Conservation (phyloP, 2,797 vertebrate species). For the Stomatorhinus walkeri region DNA sequence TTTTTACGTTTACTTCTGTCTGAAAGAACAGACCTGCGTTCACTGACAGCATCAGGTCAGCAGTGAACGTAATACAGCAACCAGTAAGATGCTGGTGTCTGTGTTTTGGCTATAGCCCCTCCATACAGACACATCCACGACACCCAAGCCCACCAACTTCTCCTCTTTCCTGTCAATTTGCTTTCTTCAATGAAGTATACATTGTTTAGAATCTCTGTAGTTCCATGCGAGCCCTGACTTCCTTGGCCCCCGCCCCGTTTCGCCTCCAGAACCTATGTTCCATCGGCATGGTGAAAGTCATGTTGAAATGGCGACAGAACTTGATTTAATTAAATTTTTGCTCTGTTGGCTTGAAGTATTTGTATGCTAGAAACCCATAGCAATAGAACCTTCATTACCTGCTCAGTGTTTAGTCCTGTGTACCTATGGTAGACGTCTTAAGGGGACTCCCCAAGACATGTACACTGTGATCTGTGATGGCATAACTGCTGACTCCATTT, state of each 20-base stretch:
- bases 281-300: neutral
- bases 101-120: neutral
- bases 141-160: neutral
- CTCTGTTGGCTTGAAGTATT: neutral
- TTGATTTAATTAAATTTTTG: neutral
- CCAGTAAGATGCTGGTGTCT: neutral
- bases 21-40: neutral
- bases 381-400: neutral
- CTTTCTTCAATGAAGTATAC: neutral
- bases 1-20: neutral
- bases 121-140: neutral
- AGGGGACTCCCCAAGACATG: neutral
- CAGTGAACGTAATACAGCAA: neutral
- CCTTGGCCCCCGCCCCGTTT: neutral
- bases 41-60: neutral
- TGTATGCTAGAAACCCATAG: neutral
- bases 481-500: neutral
- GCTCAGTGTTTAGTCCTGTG: neutral
- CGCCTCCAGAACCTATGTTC: constrained; percentile 1
- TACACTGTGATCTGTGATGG: neutral
- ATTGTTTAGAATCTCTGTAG: constrained; percentile 2
- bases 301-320: neutral
- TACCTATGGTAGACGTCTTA: neutral
- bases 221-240: neutral
- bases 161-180: neutral